phyloP scores from a whole-genome alignment of 2,888 invertebrate genomes.

The Melieria omissa region DNA sequence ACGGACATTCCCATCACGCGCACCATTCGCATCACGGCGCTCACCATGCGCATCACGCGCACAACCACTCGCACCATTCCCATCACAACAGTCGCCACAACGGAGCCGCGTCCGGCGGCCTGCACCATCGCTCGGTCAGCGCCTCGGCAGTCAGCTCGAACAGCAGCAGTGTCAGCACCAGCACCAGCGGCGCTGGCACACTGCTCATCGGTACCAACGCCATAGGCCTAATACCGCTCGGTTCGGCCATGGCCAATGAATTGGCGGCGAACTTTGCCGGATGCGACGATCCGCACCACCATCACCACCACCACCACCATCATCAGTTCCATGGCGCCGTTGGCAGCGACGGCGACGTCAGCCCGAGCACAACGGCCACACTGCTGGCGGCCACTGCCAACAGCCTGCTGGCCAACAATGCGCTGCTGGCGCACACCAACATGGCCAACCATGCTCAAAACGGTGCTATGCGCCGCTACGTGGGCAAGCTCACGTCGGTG shows the following conservation, averaged over 20 bases:
- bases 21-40: slow-evolving; percentile 47
- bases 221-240: slow-evolving; percentile 54
- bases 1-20: slow-evolving; percentile 50
- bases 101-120: slow-evolving; percentile 44
- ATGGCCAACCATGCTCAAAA: slow-evolving; percentile 50
- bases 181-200: slow-evolving; percentile 39
- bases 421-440: slow-evolving; percentile 43
- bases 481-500: slow-evolving; percentile 61
- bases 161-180: slow-evolving; percentile 47
- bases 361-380: slow-evolving; percentile 45
- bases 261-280: slow-evolving; percentile 58
- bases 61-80: slow-evolving; percentile 49
- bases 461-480: slow-evolving; percentile 66
- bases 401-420: slow-evolving; percentile 44
- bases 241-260: slow-evolving; percentile 53
- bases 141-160: slow-evolving; percentile 59
- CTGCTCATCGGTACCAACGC: slow-evolving; percentile 49
- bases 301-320: slow-evolving; percentile 64
- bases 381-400: slow-evolving; percentile 45
- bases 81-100: slow-evolving; percentile 60
- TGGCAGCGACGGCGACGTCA: slow-evolving; percentile 31
- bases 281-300: slow-evolving; percentile 62
- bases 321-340: slow-evolving; percentile 44
- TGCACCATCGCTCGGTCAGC: slow-evolving; percentile 61
- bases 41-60: slow-evolving; percentile 47